These are phyloP conservation scores for Dynastes maya DNA, from an alignment of 2,888 invertebrate species.

Conservation along the genomic window DNA sequence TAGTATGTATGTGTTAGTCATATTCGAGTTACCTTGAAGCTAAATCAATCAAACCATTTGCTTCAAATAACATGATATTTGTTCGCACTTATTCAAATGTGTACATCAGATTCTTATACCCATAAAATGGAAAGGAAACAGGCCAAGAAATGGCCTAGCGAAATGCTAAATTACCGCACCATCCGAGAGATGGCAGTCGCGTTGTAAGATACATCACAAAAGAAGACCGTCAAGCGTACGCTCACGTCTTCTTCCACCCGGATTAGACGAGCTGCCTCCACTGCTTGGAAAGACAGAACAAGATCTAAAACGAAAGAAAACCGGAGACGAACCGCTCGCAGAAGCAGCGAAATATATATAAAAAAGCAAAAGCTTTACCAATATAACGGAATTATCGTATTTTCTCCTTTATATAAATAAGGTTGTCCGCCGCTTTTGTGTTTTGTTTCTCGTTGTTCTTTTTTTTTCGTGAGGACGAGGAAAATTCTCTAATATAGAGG, in stretches of 20 bases:
- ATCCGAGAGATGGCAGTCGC: too few species aligned
- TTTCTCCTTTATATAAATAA: slow-evolving; percentile 37
- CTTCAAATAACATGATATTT: too few species aligned
- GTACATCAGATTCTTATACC: too few species aligned
- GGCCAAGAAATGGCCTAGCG: slow-evolving; percentile 6
- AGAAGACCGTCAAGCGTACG: too few species aligned
- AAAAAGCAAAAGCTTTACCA: slow-evolving; percentile 34
- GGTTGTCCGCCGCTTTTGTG: slow-evolving; percentile 18
- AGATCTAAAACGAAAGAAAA: background rate
- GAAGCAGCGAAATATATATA: slow-evolving; percentile 3
- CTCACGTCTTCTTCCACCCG: background rate
- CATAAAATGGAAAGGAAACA: background rate
- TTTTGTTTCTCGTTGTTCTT: slow-evolving; percentile 7
- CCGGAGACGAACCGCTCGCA: background rate
- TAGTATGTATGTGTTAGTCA: too few species aligned
- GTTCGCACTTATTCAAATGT: too few species aligned
- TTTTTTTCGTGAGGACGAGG: background rate
- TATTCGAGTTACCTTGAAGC: too few species aligned
- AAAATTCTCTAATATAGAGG: too few species aligned
- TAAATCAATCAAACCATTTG: too few species aligned
- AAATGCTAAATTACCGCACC: slow-evolving; percentile 15
- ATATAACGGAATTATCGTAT: slow-evolving; percentile 37
- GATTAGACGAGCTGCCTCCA: background rate
- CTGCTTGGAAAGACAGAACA: background rate
- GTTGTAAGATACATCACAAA: too few species aligned